These are phyloP conservation scores for Connochaetes taurinus DNA, from an alignment of 2,113 vertebrate species.

Conservation along the genomic window DNA sequence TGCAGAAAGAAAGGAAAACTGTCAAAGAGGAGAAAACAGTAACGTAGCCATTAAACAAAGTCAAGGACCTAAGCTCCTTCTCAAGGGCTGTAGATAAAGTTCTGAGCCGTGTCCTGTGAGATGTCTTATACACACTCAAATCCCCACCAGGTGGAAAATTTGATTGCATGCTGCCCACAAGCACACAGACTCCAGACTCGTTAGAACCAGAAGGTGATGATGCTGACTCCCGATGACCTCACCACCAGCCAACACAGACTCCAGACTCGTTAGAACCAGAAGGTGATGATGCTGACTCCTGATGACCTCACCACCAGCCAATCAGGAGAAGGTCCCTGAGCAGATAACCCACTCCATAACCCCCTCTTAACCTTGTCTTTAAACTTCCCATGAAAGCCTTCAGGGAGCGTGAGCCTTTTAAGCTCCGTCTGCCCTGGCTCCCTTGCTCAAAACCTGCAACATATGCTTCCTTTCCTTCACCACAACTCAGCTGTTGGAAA, in stretches of 20 bases:
- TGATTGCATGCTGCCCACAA: not conserved
- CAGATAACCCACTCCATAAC: not conserved
- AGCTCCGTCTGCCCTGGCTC: accelerated
- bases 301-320: not conserved
- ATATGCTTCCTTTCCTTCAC: not conserved
- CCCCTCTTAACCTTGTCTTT: not conserved
- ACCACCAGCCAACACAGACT: not conserved
- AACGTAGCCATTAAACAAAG: not conserved
- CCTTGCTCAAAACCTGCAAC: not conserved
- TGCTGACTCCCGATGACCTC: not conserved
- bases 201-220: not conserved
- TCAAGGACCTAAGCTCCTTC: not conserved
- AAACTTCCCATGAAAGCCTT: not conserved
- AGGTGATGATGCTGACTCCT: not conserved
- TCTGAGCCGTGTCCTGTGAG: not conserved
- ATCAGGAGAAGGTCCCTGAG: not conserved
- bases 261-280: not conserved
- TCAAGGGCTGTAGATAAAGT: not conserved
- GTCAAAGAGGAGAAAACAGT: not conserved
- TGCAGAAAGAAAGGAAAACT: not conserved
- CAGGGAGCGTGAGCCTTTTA: not conserved
- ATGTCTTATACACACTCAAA: not conserved
- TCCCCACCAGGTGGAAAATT: not conserved
- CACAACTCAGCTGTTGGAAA: not conserved
- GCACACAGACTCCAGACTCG: not conserved